phyloP scores from a whole-genome alignment of 2,888 invertebrate genomes.

The Leptopilina syphax region DNA sequence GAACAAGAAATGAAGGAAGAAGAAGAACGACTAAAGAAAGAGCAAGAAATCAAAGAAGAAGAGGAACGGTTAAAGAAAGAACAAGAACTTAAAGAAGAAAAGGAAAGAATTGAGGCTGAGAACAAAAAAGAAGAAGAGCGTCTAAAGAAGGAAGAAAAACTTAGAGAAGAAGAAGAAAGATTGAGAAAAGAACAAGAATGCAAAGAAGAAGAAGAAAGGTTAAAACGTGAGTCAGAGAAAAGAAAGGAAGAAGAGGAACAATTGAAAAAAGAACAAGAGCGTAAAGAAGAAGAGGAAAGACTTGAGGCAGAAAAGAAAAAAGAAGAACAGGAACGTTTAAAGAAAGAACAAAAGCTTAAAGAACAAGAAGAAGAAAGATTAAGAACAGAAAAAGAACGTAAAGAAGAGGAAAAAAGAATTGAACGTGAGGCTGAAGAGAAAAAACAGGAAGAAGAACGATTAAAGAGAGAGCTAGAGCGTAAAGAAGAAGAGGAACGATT shows the following conservation, averaged over 20 bases:
- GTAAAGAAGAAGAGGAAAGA: conserved; percentile 70
- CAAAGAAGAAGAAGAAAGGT: conserved; percentile 61
- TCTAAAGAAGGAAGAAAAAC: conserved; percentile 47
- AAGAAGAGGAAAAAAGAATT: conserved; percentile 47
- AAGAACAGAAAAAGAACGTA: conserved; percentile 50
- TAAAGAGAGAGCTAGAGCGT: conserved; percentile 58
- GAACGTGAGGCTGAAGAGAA: conserved; percentile 15
- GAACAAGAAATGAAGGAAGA: conserved; percentile 58
- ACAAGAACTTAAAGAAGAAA: conserved; percentile 59
- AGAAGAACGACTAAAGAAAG: conserved; percentile 53
- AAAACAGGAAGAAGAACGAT: conserved; percentile 63
- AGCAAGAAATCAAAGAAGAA: conserved; percentile 63
- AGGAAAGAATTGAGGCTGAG: conserved; percentile 50
- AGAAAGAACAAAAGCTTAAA: conserved; percentile 48
- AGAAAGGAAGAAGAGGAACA: conserved; percentile 64
- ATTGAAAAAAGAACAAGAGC: conserved; percentile 56
- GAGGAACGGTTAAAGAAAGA: conserved; percentile 59
- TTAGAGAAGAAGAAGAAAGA: conserved; percentile 49
- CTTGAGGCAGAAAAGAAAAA: conserved; percentile 52
- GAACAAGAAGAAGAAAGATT: conserved; percentile 46
- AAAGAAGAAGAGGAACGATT: conserved; percentile 47
- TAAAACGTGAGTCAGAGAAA: conserved; percentile 68
- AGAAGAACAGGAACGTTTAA: conserved; percentile 43
- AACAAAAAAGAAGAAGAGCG: conserved; percentile 46
- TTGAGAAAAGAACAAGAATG: conserved; percentile 63